phyloP scores from a whole-genome alignment of 2,113 vertebrate species.

The Hypocryptadius cinnamomeus region DNA sequence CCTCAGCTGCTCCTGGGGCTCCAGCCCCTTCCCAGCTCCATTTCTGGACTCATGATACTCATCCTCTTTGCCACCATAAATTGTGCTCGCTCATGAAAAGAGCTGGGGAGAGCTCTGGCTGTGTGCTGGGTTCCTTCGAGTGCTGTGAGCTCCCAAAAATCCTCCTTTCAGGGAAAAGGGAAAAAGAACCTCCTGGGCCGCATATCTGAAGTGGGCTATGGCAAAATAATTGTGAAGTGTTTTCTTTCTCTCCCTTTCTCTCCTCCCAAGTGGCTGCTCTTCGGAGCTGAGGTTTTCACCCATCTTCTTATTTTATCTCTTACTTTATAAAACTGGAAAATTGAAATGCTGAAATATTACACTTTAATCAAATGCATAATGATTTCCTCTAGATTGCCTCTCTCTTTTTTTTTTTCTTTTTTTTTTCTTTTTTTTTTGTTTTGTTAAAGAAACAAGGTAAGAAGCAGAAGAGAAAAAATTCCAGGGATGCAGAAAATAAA shows the following conservation, averaged over 20 bases:
- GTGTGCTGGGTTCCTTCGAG: not conserved
- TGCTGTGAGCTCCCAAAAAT: not conserved
- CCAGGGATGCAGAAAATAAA: not conserved
- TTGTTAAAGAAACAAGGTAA: not conserved
- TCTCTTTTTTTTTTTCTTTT: not conserved
- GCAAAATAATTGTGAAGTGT: not conserved
- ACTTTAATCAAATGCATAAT: not conserved
- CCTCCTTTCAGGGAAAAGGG: not conserved
- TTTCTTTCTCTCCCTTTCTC: not conserved
- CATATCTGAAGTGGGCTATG: not conserved
- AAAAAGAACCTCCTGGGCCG: not conserved
- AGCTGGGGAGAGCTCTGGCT: not conserved
- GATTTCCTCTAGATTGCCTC: not conserved
- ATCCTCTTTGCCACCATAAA: not conserved
- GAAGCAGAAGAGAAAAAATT: not conserved
- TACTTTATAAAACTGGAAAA: not conserved
- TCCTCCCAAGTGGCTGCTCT: not conserved
- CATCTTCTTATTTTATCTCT: not conserved
- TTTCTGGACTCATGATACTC: not conserved
- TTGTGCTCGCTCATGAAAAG: not conserved
- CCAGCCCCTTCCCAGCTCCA: not conserved
- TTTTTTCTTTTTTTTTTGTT: no score
- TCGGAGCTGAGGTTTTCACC: not conserved
- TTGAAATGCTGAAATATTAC: not conserved
- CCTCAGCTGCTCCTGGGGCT: not conserved